Evolutionary conservation across 2,113 vertebrate species (phyloP).

Genomic region (Pachypanchax playfairii): DNA sequence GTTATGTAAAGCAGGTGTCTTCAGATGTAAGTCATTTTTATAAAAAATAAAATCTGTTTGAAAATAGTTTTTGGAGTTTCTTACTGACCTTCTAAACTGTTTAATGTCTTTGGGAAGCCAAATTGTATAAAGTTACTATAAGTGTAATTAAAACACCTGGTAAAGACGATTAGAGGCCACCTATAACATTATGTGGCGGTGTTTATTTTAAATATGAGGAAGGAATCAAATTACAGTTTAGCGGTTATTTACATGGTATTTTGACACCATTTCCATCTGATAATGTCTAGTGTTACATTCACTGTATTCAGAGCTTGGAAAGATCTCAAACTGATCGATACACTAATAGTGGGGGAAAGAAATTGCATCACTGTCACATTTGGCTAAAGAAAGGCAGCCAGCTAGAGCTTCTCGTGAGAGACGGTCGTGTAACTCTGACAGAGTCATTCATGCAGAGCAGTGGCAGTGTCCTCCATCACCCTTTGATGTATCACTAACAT

Average conservation of each 20-base stretch:
- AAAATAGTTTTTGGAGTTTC: not conserved
- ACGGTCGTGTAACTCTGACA: constrained; percentile 10
- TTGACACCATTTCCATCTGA: no score
- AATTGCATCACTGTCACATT: constrained; percentile 22
- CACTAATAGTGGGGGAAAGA: constrained; percentile 10
- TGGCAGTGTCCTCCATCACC: constrained; percentile 21
- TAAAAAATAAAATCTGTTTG: not conserved
- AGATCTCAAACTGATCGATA: constrained; percentile 16
- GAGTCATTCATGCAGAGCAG: constrained; percentile 24
- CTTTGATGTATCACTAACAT: constrained; percentile 23
- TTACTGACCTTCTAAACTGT: not conserved
- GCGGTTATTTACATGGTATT: no score
- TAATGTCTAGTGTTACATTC: not conserved
- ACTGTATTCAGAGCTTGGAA: constrained; percentile 9
- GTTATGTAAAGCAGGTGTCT: constrained; percentile 92
- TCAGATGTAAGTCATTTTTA: constrained; percentile 86
- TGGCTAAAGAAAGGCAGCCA: constrained; percentile 16
- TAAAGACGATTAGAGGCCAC: no score
- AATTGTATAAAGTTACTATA: no score
- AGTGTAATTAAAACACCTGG: no score
- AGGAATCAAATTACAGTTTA: no score
- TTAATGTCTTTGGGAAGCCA: not conserved
- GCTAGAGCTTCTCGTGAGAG: constrained; percentile 9
- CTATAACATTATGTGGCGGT: no score
- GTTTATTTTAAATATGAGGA: no score